A percentile compares a stretch with the other conserved stretches of the same genome.
Conservation (phyloP, 2,797 vertebrate genomes). For the Pristis pectinata region DNA sequence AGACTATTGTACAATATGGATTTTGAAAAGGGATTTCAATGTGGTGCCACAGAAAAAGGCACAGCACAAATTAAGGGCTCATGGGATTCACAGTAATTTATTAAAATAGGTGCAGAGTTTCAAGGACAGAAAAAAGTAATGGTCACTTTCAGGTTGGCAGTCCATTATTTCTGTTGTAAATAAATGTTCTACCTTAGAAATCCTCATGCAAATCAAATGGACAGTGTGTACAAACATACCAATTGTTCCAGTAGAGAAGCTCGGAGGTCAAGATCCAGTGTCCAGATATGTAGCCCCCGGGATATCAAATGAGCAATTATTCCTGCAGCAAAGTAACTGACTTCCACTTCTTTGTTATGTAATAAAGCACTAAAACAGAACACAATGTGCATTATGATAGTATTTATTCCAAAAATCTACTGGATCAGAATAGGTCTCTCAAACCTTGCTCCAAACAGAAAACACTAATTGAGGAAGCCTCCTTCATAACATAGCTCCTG, state of each 20-base stretch:
- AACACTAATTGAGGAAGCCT: background rate
- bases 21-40: too few species aligned
- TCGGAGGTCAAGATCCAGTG: conserved; percentile 70
- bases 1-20: too few species aligned
- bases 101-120: too few species aligned
- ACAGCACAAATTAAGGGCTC: too few species aligned
- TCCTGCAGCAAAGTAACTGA: conserved; percentile 96
- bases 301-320: conserved; percentile 96
- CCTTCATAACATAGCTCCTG: background rate
- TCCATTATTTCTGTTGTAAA: background rate
- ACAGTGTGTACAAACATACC: conserved; percentile 55
- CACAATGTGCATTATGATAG: background rate
- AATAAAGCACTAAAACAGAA: conserved; percentile 60
- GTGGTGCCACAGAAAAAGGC: too few species aligned
- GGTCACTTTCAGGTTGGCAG: too few species aligned
- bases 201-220: background rate
- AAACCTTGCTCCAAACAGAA: background rate
- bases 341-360: conserved; percentile 92
- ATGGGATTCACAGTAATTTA: too few species aligned
- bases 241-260: conserved; percentile 80
- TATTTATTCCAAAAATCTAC: background rate
- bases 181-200: background rate
- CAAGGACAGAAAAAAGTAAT: too few species aligned
- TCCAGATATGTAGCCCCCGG: conserved; percentile 85
- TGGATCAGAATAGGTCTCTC: background rate